phyloP scores from a whole-genome alignment of 1,140 invertebrate species.

The Forficula auricularia region DNA sequence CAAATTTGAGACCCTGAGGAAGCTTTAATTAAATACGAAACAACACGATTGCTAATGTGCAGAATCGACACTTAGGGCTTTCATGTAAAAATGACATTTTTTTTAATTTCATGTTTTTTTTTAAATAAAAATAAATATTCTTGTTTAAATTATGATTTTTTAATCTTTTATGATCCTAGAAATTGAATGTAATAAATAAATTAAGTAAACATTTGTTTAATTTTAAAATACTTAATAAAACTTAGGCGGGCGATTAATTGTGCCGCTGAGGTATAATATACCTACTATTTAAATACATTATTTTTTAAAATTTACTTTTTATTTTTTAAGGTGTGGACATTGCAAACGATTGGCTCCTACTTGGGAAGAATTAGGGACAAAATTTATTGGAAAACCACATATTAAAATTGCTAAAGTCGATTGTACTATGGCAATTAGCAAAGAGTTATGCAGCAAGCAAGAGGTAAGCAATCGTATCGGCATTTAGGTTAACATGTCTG shows the following conservation, averaged over 20 bases:
- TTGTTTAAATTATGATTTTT: too few species aligned
- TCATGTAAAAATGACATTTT: too few species aligned
- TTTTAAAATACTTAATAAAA: not conserved
- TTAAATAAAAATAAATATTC: too few species aligned
- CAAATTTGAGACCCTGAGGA: too few species aligned
- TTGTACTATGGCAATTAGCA: slow-evolving; percentile 40
- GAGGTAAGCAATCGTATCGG: slow-evolving; percentile 29
- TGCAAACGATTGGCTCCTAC: slow-evolving; percentile 50
- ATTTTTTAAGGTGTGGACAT: slow-evolving; percentile 39
- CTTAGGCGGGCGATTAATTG: not conserved
- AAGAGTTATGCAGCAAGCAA: slow-evolving; percentile 44
- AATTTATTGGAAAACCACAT: slow-evolving; percentile 31
- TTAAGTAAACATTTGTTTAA: not conserved
- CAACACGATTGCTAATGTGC: too few species aligned
- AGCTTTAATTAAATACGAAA: too few species aligned
- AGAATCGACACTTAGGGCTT: too few species aligned
- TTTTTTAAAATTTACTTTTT: slow-evolving; percentile 10
- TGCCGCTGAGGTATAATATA: not conserved
- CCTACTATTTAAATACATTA: slow-evolving; percentile 1
- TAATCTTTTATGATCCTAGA: not conserved
- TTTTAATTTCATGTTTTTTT: too few species aligned
- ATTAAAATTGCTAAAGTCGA: slow-evolving; percentile 53
- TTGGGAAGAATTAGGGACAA: slow-evolving; percentile 50
- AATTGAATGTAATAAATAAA: not conserved
- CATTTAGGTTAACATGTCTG: too few species aligned